Evolutionary conservation across 2,113 vertebrate species (phyloP).

Genomic region (Atlantisia rogersi): DNA sequence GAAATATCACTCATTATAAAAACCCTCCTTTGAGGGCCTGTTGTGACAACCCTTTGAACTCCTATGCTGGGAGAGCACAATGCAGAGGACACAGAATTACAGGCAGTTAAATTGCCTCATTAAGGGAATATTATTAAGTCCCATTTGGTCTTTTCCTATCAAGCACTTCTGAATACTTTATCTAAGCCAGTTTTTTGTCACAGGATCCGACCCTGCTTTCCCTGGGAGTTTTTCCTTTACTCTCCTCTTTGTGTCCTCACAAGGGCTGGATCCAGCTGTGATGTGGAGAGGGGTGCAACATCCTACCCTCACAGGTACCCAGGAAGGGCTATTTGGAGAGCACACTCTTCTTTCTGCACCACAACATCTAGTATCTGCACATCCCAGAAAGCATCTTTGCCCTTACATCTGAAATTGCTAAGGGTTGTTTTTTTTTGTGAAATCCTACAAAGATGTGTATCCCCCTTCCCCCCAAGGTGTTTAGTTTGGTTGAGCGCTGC

Average conservation of each 20-base stretch:
- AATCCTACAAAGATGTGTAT: neutral
- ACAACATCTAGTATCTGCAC: neutral
- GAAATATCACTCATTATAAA: conserved; percentile 54
- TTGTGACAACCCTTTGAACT: conserved; percentile 65
- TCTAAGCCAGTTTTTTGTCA: conserved; percentile 1
- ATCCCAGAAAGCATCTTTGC: neutral
- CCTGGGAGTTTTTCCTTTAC: conserved; percentile 14
- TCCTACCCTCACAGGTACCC: neutral
- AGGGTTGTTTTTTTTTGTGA: neutral
- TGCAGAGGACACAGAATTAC: conserved; percentile 27
- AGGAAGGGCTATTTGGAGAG: neutral
- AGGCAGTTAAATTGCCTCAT: conserved; percentile 53
- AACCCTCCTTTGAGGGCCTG: neutral
- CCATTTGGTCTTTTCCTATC: conserved; percentile 6
- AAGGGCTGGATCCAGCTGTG: neutral
- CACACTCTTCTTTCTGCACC: neutral
- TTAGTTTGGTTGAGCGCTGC: neutral
- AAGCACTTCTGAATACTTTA: conserved; percentile 7
- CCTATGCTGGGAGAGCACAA: neutral
- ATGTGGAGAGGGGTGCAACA: rapidly evolving
- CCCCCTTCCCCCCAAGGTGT: rapidly evolving
- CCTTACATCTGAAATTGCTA: neutral
- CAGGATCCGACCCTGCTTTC: neutral
- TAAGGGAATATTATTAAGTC: conserved; percentile 17
- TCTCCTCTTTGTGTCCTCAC: neutral